Evolutionary conservation across 2,888 invertebrate genomes (phyloP), one percentile per base, ranked within the genome.

Genomic region (Cryptocephalus primarius): DNA sequence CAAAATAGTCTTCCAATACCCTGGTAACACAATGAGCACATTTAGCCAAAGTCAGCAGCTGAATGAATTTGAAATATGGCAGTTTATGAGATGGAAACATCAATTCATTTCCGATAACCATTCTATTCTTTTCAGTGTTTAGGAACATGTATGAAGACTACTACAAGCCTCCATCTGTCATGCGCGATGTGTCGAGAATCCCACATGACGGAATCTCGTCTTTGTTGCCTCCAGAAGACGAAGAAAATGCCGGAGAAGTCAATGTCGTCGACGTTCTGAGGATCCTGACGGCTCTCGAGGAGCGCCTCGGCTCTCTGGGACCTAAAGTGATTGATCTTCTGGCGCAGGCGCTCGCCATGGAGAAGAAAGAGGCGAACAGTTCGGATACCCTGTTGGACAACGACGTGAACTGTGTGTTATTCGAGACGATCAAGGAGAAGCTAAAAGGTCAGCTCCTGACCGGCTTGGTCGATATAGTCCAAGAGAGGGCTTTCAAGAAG

Each of bases 361-460:
- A 89, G 61, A 88, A 88, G 39, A 60, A 58, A 2, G 76, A 75
- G 55, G 77, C 84, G 0, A 86, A 87, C 66, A 83, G 86, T 2
- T 82, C 88, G 0, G 86, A 88, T 54, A 80, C 82, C 48, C 64
- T 90, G 38, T 68, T 89, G 1, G 76, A 79, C 44, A 83, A 83
- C 50, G 87, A 88, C 44, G 74, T 80, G 38, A 81, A 83, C 45
- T 79, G 81, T 56, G 85, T 87, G 1, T 72, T 89, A 53, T 79
- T 91, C 52, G 89, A 90, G 71, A 88, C 88, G 0, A 83, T 85
- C 0, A 89, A 88, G 58, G 90, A 90, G 67, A 90, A 90, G 67
- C 71, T 91, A 41, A 87, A 86, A 66, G 65, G 65, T 4, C 65
- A 65, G 40, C 48, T 65, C 14, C 46, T 62, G 40, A 63, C 65